phyloP scores from a whole-genome alignment of 2,888 invertebrate species.

The Ectemnius cavifrons region DNA sequence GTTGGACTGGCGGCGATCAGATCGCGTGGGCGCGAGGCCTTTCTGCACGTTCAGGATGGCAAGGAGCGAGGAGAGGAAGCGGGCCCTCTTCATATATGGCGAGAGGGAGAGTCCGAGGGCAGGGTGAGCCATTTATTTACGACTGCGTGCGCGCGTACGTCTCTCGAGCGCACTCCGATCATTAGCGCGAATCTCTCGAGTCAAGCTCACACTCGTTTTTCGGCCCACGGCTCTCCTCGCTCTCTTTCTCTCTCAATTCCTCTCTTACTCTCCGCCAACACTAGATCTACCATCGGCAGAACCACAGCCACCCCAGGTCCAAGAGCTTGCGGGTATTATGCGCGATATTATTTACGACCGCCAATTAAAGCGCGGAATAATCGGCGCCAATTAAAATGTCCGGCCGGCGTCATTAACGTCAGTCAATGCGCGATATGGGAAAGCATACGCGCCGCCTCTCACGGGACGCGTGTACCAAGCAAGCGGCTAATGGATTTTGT shows the following conservation, averaged over 20 bases:
- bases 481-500: not conserved
- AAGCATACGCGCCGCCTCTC: not conserved
- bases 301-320: too few species aligned
- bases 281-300: too few species aligned
- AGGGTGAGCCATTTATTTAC: conserved; percentile 63
- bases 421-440: conserved; percentile 6
- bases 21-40: too few species aligned
- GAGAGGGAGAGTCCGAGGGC: conserved; percentile 52
- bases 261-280: too few species aligned
- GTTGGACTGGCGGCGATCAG: too few species aligned
- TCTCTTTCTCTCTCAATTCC: not conserved
- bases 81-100: conserved; percentile 61
- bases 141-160: conserved; percentile 46
- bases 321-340: conserved; percentile 16
- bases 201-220: conserved; percentile 23
- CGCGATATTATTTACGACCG: conserved; percentile 54
- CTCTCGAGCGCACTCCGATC: conserved; percentile 56
- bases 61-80: not conserved
- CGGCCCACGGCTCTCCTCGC: conserved; percentile 45
- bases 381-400: conserved; percentile 50
- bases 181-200: conserved; percentile 51
- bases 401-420: conserved; percentile 20
- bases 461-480: conserved; percentile 10
- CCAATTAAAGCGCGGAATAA: conserved; percentile 56
- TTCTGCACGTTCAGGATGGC: too few species aligned